These are phyloP conservation scores for Andricus quercusramuli DNA, from an alignment of 2,888 invertebrate species.

Conservation along the genomic window DNA sequence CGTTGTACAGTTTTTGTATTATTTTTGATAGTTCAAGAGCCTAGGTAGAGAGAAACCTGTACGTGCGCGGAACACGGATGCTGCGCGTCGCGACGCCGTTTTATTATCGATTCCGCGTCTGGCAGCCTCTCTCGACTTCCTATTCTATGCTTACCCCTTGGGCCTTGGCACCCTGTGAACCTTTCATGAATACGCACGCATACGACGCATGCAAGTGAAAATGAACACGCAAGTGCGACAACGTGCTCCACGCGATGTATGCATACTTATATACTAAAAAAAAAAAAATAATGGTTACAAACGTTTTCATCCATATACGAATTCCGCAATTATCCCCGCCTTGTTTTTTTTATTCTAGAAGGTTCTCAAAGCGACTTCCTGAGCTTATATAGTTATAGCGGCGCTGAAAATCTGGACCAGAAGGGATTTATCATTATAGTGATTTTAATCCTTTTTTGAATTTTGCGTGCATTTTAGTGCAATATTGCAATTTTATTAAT, in stretches of 20 bases:
- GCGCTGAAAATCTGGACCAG: too few relatives aligned
- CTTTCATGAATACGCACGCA: slow-evolving; percentile 5
- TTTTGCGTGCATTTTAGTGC: too few relatives aligned
- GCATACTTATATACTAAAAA: not conserved
- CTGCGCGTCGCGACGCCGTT: slow-evolving; percentile 70
- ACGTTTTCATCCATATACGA: not conserved
- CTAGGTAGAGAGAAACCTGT: not conserved
- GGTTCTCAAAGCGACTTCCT: too few relatives aligned
- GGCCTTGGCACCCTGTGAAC: slow-evolving; percentile 4
- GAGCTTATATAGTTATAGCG: too few relatives aligned
- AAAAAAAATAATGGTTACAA: not conserved
- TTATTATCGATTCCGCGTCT: slow-evolving; percentile 74
- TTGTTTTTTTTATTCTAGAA: not conserved
- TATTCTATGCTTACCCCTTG: slow-evolving; percentile 15
- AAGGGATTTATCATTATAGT: too few relatives aligned
- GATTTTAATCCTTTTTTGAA: too few relatives aligned
- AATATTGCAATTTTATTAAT: too few relatives aligned
- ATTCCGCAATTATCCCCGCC: not conserved
- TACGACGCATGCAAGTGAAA: not conserved
- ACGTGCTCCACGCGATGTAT: slow-evolving; percentile 4
- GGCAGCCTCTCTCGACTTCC: slow-evolving; percentile 50
- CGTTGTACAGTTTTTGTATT: not conserved
- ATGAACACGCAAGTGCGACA: slow-evolving; percentile 29
- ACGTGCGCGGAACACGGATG: slow-evolving; percentile 59
- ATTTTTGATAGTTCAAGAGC: slow-evolving; percentile 14